Base-by-base conservation (phyloP, 2,888 invertebrate species). In the Epirrita christyi region DNA sequence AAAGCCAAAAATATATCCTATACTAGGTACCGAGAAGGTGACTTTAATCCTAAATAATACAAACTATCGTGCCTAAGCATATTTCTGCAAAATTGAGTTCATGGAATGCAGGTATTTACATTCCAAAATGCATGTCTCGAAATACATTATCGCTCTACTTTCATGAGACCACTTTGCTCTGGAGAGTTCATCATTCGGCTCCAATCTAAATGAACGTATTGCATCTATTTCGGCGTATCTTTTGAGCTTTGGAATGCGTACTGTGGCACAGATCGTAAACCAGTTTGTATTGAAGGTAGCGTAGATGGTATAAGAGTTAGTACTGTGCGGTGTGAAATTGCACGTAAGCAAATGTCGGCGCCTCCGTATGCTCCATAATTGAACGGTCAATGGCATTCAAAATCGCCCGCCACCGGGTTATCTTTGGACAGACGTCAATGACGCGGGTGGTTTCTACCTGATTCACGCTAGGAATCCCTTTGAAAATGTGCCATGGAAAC, bases 341-440 rank as follows among this genome's bases (percentile, higher is more conserved):
- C 75, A 73, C 76, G 72, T 73, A 74, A 69, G 75, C 72, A 86
- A 88, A 88, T 88, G 88, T 87, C 87, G 88, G 81, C 84, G 82
- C 76, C 76, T 80, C 75, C 61, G 67, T 61, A 57, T 68, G 63
- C 67, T 76, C 80, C 83, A 82, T 81, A 82, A 81, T 78, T 78
- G 81, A 81, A 75, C 85, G 85, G 85, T 85, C 83, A 85, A 78
- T 81, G 85, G 79, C 83, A 84, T 85, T 84, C 82, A 78, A 74
- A 76, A 75, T 76, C 66, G 59, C 72, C 63, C 61, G 76, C 49
- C n/a, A n/a, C n/a, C 59, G 59, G 71, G 75, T 78, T 80, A 81
- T 80, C 76, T 83, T 79, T 73, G 71, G 76, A 72, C 69, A 70
- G 68, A 74, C 70, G 71, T 73, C 68, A 75, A 65, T 73, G 66